phyloP scores from a whole-genome alignment of 2,113 vertebrate species.

The Speoplatyrhinus poulsoni region DNA sequence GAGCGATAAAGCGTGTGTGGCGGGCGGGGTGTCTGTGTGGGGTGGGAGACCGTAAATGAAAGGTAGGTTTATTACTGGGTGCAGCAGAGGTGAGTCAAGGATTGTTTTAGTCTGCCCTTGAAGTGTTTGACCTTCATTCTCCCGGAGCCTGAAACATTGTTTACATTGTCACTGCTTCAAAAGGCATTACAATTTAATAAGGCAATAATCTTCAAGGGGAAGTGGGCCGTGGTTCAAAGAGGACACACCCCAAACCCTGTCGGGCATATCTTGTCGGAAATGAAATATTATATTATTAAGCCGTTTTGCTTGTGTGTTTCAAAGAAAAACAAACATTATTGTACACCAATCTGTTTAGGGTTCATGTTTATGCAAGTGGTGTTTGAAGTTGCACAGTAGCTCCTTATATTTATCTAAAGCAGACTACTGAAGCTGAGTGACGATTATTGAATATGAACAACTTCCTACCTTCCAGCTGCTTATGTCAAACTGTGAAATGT shows the following conservation, averaged over 20 bases:
- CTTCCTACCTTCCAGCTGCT: background rate
- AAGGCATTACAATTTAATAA: constrained; percentile 29
- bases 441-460: background rate
- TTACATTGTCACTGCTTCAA: constrained; percentile 18
- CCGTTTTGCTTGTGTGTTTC: too few relatives aligned
- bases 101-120: constrained; percentile 26
- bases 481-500: background rate
- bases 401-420: too few relatives aligned
- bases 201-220: constrained; percentile 24
- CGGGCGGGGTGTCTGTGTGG: background rate
- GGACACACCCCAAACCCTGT: background rate
- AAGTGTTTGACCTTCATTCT: constrained; percentile 3
- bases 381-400: background rate
- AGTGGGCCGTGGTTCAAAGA: constrained; percentile 2
- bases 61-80: background rate
- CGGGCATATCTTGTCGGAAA: too few relatives aligned
- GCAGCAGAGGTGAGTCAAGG: background rate
- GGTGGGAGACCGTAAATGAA: background rate
- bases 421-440: too few relatives aligned
- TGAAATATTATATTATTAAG: too few relatives aligned
- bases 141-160: constrained; percentile 6
- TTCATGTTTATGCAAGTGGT: background rate
- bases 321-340: too few relatives aligned
- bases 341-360: too few relatives aligned
- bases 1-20: background rate